Evolutionary conservation across 2,797 vertebrate genomes (phyloP), one percentile per base, ranked within the genome.

Genomic region (Poecile montanus): DNA sequence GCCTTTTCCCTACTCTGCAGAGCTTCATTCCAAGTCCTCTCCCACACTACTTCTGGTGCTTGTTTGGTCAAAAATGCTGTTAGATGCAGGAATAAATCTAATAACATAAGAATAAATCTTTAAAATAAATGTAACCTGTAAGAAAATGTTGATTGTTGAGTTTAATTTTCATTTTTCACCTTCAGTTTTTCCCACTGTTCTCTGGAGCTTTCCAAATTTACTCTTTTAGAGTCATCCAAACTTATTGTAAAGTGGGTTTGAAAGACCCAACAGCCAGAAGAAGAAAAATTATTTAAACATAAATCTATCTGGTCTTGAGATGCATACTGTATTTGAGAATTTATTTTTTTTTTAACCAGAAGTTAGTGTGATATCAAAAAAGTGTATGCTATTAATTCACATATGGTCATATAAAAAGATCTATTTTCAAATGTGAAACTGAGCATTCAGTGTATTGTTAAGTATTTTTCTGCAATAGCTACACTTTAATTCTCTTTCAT

Each of bases 31-130:
- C 77, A 72, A 36, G 19, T 61, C 8, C 19, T 65, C 26, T 84
- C 19, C 38, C 47, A 45, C 15, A 34, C 34, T 12, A 68, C 7
- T 88, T 79, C 50, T 34, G 30, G 27, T 67, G 27, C 4, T 60
- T 0, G 0, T 89, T 93, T 58, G 27, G 65, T 89, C 54, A 92
- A 57, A 25, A 89, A 40, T 34, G 21, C 2, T 85, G 36, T 47
- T 77, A 77, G 51, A 81, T 60, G 7, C 13, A 81, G 26, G 14
- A 67, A 67, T 40, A 67, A 48, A 67, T n/a, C 29, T 57, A 57
- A 48, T 36, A 36, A 14, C 11, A 32, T 26, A 56, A 73, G 26
- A 92, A 94, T 76, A 80, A 88, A 88, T 90, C 56, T 83, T 91
- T 61, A 60, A 85, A 89, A 88, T 23, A 89, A 45, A 84, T 34